phyloP scores from a whole-genome alignment of 2,888 invertebrate species.

The Macroteleia sp. region DNA sequence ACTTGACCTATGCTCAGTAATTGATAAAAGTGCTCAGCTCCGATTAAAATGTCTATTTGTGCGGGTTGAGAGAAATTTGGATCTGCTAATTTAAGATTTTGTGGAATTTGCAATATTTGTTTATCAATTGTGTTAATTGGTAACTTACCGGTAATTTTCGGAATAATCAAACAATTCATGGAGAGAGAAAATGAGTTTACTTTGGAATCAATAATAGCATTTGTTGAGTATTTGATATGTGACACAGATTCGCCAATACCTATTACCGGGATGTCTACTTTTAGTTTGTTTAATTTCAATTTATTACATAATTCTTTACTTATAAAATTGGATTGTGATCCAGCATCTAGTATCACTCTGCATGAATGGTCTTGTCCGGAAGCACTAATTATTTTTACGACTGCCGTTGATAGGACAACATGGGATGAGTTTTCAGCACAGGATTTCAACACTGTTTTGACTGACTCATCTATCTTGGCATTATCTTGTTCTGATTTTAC shows the following conservation, averaged over 20 bases:
- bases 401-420: neutral
- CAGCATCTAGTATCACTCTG: conserved; percentile 52
- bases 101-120: conserved; percentile 32
- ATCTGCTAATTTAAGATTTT: conserved; percentile 53
- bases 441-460: neutral
- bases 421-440: neutral
- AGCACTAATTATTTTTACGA: neutral
- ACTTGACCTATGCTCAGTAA: conserved; percentile 48
- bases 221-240: conserved; percentile 15
- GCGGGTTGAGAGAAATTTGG: conserved; percentile 39
- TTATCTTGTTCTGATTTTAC: conserved; percentile 4
- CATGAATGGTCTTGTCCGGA: conserved; percentile 9
- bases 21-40: conserved; percentile 42
- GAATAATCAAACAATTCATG: conserved; percentile 36
- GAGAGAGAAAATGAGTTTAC: conserved; percentile 4
- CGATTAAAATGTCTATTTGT: conserved; percentile 45
- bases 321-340: conserved; percentile 54
- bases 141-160: conserved; percentile 41
- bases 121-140: conserved; percentile 35
- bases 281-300: conserved; percentile 24
- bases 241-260: conserved; percentile 46
- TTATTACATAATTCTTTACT: conserved; percentile 32
- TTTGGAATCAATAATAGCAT: conserved; percentile 26
- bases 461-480: neutral
- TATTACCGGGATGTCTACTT: conserved; percentile 12